Base-by-base conservation (phyloP, 1,140 invertebrate genomes). In the Procambarus clarkii region DNA sequence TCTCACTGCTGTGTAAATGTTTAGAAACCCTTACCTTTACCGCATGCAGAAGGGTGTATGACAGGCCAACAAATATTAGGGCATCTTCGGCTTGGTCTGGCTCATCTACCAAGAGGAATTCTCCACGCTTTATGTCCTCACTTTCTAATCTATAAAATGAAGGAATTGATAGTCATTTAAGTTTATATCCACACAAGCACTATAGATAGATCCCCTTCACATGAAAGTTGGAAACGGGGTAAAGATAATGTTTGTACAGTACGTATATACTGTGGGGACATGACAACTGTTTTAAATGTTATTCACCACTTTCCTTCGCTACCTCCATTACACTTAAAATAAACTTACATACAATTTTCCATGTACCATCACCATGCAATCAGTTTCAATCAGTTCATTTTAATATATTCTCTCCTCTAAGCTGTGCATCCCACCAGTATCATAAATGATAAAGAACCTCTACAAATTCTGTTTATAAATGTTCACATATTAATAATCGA, bases 21-120 rank as follows among this genome's bases (percentile, higher is more conserved):
- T 13, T 54, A 54, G 21, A 64, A 64, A 18, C 18, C 8, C 78
- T 71, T 13, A 93, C 92, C 86, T 93, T 93, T 15, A 69, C 76
- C 91, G 92, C 58, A 85, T 87, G 88, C 84, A 93, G 13, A 86
- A 91, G 24, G 93, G 88, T 34, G 92, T 92, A 90, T 18, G 79
- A 69, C 44, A 90, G n/a, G 18, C 74, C 71, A 76, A 85, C n/a
- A 60, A 78, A 64, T 45, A 85, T 58, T 9, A 93, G 80, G 5
- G 91, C 83, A 5, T 88, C 84, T 54, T 91, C 77, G 24, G 77
- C 76, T 86, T 89, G 81, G 46, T 93, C 88, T 18, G 88, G 83
- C 11, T 86, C 50, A n/a, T 93, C 92, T 21, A 93, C 74, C 50
- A 93, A 80, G 1, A 93, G 48, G 76, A 86, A 91, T 78, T 93